Percentiles rank a stretch among this genome's conserved stretches.
These are phyloP conservation scores for Argynnis bischoffii DNA, from an alignment of 2,888 invertebrate genomes.

Conservation along the genomic window DNA sequence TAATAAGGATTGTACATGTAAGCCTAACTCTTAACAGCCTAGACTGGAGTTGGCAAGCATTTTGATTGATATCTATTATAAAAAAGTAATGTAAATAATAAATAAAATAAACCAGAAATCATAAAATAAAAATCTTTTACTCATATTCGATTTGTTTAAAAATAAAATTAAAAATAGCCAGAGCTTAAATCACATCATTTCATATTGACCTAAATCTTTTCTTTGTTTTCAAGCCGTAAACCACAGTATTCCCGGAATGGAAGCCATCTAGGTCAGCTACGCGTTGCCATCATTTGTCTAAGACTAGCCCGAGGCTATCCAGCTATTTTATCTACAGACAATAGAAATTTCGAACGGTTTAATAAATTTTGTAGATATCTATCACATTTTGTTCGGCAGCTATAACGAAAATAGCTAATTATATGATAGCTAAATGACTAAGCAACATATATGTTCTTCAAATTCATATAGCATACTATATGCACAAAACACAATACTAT, in stretches of 20 bases:
- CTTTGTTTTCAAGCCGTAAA: slow-evolving; percentile 11
- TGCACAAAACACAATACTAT: too few species aligned
- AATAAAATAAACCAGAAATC: neutral
- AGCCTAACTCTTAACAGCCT: too few species aligned
- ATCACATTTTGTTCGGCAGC: slow-evolving; percentile 13
- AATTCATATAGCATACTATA: too few species aligned
- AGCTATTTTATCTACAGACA: slow-evolving; percentile 28
- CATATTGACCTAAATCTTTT: neutral
- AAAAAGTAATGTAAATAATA: too few species aligned
- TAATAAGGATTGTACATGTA: too few species aligned
- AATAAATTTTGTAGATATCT: slow-evolving; percentile 26
- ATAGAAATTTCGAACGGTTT: slow-evolving; percentile 26
- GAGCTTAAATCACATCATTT: slow-evolving; percentile 3
- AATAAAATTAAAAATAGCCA: too few species aligned
- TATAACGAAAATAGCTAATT: slow-evolving; percentile 12
- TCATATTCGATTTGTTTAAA: too few species aligned
- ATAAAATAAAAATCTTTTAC: neutral
- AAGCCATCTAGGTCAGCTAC: slow-evolving; percentile 29
- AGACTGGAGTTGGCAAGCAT: too few species aligned
- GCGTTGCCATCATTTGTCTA: slow-evolving; percentile 28
- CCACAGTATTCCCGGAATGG: slow-evolving; percentile 24
- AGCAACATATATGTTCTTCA: neutral
- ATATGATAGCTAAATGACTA: slow-evolving; percentile 2
- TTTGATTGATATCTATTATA: too few species aligned
- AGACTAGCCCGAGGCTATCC: slow-evolving; percentile 22